These are phyloP conservation scores for Brachionus rubens DNA, from an alignment of 1,140 invertebrate species.

Conservation along the genomic window DNA sequence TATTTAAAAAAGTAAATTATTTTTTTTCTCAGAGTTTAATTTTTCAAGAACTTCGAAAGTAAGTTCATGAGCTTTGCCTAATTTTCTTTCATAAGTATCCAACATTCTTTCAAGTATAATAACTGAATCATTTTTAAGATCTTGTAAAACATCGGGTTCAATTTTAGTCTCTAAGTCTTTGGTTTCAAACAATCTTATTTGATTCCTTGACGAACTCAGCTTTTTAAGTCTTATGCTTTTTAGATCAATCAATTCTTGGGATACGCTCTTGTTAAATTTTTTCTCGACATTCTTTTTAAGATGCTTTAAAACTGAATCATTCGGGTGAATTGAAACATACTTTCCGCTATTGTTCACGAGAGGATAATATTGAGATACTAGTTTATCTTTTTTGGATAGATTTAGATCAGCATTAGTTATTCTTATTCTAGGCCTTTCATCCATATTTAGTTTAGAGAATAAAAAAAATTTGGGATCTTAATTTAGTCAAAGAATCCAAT, in stretches of 20 bases:
- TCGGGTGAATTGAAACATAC: neutral
- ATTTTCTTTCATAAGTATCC: constrained; percentile 4
- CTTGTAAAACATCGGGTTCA: neutral
- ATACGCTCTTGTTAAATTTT: neutral
- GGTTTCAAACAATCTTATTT: neutral
- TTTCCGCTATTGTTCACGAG: neutral
- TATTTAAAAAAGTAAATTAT: constrained; percentile 47
- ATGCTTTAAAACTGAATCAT: neutral
- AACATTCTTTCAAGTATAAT: constrained; percentile 9
- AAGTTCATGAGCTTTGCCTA: neutral
- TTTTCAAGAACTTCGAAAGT: neutral
- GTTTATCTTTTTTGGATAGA: neutral
- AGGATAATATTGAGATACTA: neutral
- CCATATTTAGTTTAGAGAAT: neutral
- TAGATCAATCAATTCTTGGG: neutral
- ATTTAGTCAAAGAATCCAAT: neutral
- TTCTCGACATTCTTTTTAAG: neutral
- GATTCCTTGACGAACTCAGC: neutral
- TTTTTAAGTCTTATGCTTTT: neutral
- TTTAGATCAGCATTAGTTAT: neutral
- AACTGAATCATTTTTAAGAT: neutral
- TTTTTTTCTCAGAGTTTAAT: neutral
- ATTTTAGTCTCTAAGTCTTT: neutral
- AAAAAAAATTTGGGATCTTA: neutral
- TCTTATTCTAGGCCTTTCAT: neutral